Evolutionary conservation across 2,797 vertebrate genomes (phyloP).

Genomic region (Scarus forsteni): DNA sequence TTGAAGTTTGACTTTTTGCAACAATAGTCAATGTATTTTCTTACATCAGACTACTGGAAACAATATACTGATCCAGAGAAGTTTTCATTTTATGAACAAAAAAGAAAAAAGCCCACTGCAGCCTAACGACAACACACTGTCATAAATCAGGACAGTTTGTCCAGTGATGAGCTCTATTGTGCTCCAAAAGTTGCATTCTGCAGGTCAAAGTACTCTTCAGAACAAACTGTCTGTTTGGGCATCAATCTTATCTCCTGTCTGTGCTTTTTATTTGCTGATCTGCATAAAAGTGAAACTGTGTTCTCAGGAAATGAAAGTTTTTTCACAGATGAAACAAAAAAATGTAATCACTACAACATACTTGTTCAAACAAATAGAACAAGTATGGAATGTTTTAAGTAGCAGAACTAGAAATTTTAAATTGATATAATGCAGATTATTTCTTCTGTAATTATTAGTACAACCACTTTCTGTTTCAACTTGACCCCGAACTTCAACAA

Average conservation of each 20-base stretch:
- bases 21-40: background rate
- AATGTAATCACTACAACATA: too few species aligned
- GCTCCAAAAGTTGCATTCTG: background rate
- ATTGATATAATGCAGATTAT: too few species aligned
- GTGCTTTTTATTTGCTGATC: conserved; percentile 29
- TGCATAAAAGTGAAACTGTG: conserved; percentile 13
- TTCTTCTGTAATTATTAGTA: too few species aligned
- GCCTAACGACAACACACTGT: background rate
- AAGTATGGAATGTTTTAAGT: too few species aligned
- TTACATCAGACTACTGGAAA: background rate
- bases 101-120: background rate
- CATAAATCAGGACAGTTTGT: background rate
- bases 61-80: background rate
- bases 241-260: conserved; percentile 32
- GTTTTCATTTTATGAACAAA: background rate
- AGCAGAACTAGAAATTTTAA: too few species aligned
- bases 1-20: background rate
- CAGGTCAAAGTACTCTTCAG: conserved; percentile 7
- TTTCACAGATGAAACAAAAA: background rate
- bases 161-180: background rate
- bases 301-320: background rate
- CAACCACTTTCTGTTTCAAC: too few species aligned
- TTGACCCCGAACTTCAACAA: too few species aligned
- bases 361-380: too few species aligned
- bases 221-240: conserved; percentile 5